These are phyloP conservation scores for Alfaro cultratus DNA, from an alignment of 2,797 vertebrate genomes.

Conservation along the genomic window DNA sequence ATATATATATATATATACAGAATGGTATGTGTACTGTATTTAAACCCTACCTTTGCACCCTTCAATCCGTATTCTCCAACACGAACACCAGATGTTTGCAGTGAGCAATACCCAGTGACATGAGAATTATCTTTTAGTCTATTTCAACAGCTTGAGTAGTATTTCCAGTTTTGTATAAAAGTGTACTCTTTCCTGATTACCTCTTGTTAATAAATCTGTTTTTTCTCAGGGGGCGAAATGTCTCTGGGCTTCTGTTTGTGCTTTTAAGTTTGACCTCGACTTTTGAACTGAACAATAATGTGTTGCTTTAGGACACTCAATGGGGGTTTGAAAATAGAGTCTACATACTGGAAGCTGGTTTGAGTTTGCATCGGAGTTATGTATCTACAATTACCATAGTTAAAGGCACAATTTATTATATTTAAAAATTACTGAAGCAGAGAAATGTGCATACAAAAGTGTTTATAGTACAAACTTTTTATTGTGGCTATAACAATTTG, in stretches of 20 bases:
- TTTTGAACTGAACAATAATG: neutral
- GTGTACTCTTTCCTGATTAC: conserved; percentile 98
- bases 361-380: neutral
- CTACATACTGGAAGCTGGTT: neutral
- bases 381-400: neutral
- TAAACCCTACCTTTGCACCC: conserved; percentile 70
- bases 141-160: conserved; percentile 90
- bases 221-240: conserved; percentile 94
- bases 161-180: conserved; percentile 96
- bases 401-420: neutral
- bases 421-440: neutral
- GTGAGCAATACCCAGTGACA: conserved; percentile 92
- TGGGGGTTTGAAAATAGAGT: neutral
- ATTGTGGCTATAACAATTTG: neutral
- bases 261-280: conserved; percentile 1
- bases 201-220: conserved; percentile 99
- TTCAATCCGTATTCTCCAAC: conserved; percentile 69
- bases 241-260: conserved; percentile 57
- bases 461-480: neutral
- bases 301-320: neutral
- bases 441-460: neutral
- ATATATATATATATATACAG: conserved; percentile 72
- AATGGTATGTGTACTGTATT: conserved; percentile 74
- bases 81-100: conserved; percentile 85
- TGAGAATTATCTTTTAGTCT: conserved; percentile 89